Evolutionary conservation across 2,797 vertebrate genomes (phyloP), one percentile per base, ranked within the genome.

Genomic region (Takifugu ocellatus): DNA sequence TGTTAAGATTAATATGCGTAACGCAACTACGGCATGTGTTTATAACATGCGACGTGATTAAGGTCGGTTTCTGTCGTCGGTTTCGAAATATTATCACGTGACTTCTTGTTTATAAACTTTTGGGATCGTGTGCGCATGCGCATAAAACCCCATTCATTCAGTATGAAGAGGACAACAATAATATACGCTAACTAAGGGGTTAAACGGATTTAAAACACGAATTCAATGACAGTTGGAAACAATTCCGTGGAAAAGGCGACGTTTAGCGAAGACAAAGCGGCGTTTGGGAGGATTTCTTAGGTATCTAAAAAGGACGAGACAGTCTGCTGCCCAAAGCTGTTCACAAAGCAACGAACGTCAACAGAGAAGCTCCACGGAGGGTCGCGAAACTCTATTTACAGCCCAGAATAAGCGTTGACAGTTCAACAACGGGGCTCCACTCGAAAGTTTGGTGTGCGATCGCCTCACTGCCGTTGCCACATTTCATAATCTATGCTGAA

Each of bases 101-200:
- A 95, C 81, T 78, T 58, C 90, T 94, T 96, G 95, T 95, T 96
- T 93, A 94, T 94, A 95, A 92, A 90, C 89, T 86, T 84, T 39
- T 77, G 29, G 56, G 66, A 45, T 70, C 66, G 71, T 17, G 44
- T 10, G 81, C 94, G 94, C 95, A 93, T 87, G 95, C 96, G 94
- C 92, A 90, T n/a, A 84, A 66, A 50, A 69, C 81, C 89, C 90
- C 96, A 97, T 96, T 97, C 96, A 97, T 97, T 97, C 95, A 88
- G 65, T 90, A 90, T 87, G 60, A 60, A 66, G 33, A 44, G 49
- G 46, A 46, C 49, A 55, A 39, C 61, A 45, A 79, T 42, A 54
- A 77, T 55, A 76, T 47, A 36, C 50, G 58, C n/a, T 2, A 46
- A 59, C 6, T 14, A 59, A 63, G 44, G 45, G 26, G 25, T 47